phyloP scores from a whole-genome alignment of 2,113 vertebrate species.

The Ramphastos sulfuratus region DNA sequence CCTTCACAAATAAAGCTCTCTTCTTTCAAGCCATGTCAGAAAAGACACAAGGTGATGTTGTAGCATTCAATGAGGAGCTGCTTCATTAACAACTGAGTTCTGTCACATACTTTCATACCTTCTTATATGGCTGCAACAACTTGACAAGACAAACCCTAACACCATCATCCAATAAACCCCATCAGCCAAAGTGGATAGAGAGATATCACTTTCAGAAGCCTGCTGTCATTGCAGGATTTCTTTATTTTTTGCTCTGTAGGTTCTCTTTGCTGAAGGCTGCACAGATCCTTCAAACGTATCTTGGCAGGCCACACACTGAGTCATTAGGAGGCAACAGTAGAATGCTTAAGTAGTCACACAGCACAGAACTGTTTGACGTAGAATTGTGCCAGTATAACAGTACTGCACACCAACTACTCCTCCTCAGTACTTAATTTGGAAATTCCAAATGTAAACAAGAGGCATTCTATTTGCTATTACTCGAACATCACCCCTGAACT shows the following conservation, averaged over 20 bases:
- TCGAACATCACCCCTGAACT: not conserved
- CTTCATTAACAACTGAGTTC: constrained; percentile 24
- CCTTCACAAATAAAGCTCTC: not conserved
- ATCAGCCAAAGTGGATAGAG: not conserved
- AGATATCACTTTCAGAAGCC: not conserved
- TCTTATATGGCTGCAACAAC: not conserved
- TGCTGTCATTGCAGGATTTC: not conserved
- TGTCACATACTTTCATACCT: not conserved
- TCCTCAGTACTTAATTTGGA: not conserved
- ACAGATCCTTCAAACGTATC: not conserved
- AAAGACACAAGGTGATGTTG: not conserved
- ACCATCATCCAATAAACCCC: not conserved
- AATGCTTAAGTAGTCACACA: not conserved
- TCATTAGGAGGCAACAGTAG: not conserved
- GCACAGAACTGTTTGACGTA: not conserved
- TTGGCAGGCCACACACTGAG: not conserved
- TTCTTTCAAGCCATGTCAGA: not conserved
- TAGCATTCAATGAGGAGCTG: not conserved
- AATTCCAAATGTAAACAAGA: not conserved
- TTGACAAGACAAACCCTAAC: constrained; percentile 2
- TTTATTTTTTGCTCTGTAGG: not conserved
- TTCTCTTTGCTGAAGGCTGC: not conserved
- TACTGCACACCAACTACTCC: not conserved
- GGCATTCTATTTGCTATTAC: not conserved
- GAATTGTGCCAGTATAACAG: not conserved